Base-by-base conservation (phyloP, 1,140 invertebrate species). In the Aphelinus certus region DNA sequence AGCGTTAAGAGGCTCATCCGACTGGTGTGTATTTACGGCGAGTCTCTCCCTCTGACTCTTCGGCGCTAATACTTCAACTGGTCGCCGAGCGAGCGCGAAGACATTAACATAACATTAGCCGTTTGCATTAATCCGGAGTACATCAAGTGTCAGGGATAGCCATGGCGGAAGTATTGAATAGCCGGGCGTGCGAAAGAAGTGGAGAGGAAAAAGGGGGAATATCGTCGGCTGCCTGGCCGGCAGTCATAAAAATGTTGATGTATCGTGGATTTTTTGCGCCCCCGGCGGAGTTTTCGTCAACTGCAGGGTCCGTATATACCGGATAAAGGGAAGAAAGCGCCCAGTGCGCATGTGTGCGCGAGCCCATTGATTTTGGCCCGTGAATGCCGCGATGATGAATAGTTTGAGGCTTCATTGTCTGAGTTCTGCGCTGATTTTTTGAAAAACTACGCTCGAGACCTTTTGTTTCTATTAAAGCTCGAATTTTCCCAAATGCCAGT, bases 31-130 rank as follows among this genome's bases (percentile, higher is more conserved):
- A 81, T 84, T 83, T 82, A 83, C 80, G 76, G 62, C 9, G 5
- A 51, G 9, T 62, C 48, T 6, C 67, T 48, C 7, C 53, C 51
- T 42, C 51, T 7, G 9, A 3, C 7, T 63, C 45, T 46, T 58
- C 58, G 57, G 75, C 26, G 65, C 79, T 81, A 80, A 81, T 83
- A 77, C 80, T 71, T 76, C 73, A 64, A 75, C 78, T 56, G 73
- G 71, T 57, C 1, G 51, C 51, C 51, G 48, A 62, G 47, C 3
- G 49, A 56, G 26, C 45, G 65, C 26, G 64, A 46, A 81, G 68
- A 77, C 75, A 83, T 84, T 83, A 83, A 81, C 80, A 82, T 83
- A 83, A 81, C 79, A 81, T 83, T 81, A 82, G 79, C 77, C 71
- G 77, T 83, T 83, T 80, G 80, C 78, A 82, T 83, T 82, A 82